Percentiles rank a stretch among this genome's conserved stretches.
phyloP scores from a whole-genome alignment of 2,888 invertebrate genomes.

The Cheilosia soror region DNA sequence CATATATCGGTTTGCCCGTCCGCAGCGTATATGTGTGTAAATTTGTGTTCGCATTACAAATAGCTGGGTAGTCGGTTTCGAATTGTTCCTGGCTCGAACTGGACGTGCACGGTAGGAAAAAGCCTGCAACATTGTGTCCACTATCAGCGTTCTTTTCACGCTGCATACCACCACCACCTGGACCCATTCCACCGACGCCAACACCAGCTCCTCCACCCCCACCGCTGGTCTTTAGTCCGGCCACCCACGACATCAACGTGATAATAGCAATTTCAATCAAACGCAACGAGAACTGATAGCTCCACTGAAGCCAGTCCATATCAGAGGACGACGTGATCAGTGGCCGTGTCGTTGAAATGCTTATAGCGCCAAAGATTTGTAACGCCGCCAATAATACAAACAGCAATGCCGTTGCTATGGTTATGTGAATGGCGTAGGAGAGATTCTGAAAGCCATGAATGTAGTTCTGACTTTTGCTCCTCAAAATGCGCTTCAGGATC shows the following conservation, averaged over 20 bases:
- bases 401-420: conserved; percentile 93
- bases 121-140: conserved; percentile 88
- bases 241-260: conserved; percentile 93
- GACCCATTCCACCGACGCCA: conserved; percentile 74
- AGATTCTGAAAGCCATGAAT: conserved; percentile 92
- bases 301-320: conserved; percentile 96
- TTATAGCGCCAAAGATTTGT: conserved; percentile 92
- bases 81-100: conserved; percentile 94
- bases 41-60: conserved; percentile 93
- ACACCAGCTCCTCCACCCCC: conserved; percentile 81
- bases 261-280: conserved; percentile 95
- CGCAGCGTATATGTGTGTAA: conserved; percentile 92
- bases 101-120: conserved; percentile 92
- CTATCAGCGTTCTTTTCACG: conserved; percentile 88
- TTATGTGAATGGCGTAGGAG: conserved; percentile 94
- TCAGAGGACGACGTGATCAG: conserved; percentile 84
- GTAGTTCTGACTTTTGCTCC: conserved; percentile 91
- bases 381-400: conserved; percentile 93
- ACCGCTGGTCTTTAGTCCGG: conserved; percentile 87
- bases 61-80: conserved; percentile 92
- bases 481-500: conserved; percentile 89
- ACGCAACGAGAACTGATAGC: conserved; percentile 93
- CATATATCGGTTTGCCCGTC: conserved; percentile 91
- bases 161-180: conserved; percentile 84
- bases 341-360: conserved; percentile 84